These are phyloP conservation scores for Exocentrus adspersus DNA, from an alignment of 2,888 invertebrate genomes.

Conservation along the genomic window DNA sequence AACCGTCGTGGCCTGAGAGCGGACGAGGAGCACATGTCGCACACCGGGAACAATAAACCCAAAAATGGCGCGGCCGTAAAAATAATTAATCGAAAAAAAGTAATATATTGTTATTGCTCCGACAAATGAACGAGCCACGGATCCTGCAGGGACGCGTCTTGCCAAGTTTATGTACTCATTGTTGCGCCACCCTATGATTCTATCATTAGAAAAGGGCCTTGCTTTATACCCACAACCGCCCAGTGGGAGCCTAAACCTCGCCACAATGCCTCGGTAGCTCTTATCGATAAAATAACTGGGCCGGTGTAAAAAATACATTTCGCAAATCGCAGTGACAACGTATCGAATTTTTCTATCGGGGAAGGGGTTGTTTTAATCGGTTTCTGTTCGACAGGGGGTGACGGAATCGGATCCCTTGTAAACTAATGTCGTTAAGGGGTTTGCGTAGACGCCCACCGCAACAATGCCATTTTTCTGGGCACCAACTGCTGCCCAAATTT, in stretches of 20 bases:
- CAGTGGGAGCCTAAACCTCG: conserved; percentile 37
- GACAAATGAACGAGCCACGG: conserved; percentile 35
- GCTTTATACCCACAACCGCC: conserved; percentile 45
- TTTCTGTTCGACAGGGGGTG: conserved; percentile 59
- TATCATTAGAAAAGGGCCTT: conserved; percentile 61
- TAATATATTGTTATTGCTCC: conserved; percentile 33
- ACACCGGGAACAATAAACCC: conserved; percentile 24
- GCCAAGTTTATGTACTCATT: conserved; percentile 52
- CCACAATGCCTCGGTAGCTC: conserved; percentile 39
- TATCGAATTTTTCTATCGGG: conserved; percentile 62
- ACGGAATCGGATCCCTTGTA: conserved; percentile 56
- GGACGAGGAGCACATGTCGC: too few species aligned
- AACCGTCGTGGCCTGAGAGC: too few species aligned
- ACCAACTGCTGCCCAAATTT: conserved; percentile 40
- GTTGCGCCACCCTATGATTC: conserved; percentile 62
- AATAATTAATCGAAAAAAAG: conserved; percentile 39
- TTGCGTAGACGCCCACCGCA: conserved; percentile 60
- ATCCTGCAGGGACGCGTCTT: conserved; percentile 51
- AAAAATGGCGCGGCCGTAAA: conserved; percentile 30
- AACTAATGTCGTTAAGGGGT: conserved; percentile 62
- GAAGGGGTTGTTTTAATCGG: conserved; percentile 65
- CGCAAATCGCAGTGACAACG: conserved; percentile 63
- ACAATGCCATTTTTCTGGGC: conserved; percentile 50
- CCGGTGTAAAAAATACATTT: conserved; percentile 58
- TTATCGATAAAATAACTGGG: conserved; percentile 52